Evolutionary conservation across 92 coral and sea anemone genomes (phyloP).

Genomic region (Isaurus tuberculatus): DNA sequence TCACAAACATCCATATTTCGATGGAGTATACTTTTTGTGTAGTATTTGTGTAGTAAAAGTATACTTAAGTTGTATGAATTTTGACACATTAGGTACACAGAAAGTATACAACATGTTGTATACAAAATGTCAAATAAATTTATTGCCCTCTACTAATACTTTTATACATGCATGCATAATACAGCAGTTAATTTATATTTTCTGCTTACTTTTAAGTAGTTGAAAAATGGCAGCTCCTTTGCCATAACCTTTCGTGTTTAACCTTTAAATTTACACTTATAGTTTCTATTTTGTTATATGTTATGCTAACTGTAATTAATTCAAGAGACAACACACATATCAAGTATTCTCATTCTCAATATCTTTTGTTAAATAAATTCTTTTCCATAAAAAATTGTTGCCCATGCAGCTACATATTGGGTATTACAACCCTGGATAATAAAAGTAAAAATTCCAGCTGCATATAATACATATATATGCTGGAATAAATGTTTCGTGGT

Average conservation of each 20-base stretch:
- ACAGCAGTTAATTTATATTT: no score
- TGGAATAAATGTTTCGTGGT: not conserved
- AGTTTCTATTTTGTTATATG: not conserved
- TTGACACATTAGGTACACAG: slow-evolving; percentile 1
- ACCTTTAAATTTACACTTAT: not conserved
- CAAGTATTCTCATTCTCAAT: not conserved
- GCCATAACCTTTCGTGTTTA: not conserved
- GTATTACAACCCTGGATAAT: not conserved
- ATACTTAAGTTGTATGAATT: slow-evolving; percentile 12
- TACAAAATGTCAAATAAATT: slow-evolving; percentile 17
- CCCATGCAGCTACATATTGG: not conserved
- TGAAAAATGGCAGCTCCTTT: not conserved
- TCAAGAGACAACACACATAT: not conserved
- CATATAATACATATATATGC: not conserved
- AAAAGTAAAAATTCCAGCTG: not conserved
- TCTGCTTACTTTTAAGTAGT: not conserved
- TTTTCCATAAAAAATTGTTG: not conserved
- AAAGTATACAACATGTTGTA: slow-evolving; percentile 29
- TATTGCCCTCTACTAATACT: not conserved
- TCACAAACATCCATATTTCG: slow-evolving; percentile 8
- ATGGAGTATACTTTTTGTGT: slow-evolving; percentile 24
- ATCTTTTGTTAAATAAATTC: no score
- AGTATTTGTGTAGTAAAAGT: slow-evolving; percentile 32
- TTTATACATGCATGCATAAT: not conserved
- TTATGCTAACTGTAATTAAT: not conserved